phyloP scores from a whole-genome alignment of 2,797 vertebrate species.

The Mormyrops boulengeri region DNA sequence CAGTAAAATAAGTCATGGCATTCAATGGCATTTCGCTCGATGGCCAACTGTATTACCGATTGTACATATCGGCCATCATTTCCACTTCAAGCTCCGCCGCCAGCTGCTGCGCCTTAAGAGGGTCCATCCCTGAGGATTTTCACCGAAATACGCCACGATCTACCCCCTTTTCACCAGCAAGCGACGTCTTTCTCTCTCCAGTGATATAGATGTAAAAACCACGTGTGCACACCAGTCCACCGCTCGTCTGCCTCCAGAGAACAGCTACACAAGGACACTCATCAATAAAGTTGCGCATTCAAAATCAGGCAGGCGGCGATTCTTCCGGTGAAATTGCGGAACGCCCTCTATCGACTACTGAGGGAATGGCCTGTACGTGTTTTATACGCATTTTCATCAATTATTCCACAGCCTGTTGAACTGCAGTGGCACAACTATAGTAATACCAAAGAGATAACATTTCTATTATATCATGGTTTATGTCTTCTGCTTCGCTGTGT shows the following conservation, averaged over 20 bases:
- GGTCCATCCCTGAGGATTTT: constrained; percentile 67
- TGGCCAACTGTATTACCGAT: constrained; percentile 66
- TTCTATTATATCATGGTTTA: neutral
- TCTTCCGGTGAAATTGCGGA: neutral
- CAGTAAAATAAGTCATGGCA: neutral
- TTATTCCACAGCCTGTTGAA: neutral
- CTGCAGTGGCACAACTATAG: neutral
- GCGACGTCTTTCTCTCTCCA: constrained; percentile 42
- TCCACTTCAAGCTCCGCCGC: constrained; percentile 95
- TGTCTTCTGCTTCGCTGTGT: neutral
- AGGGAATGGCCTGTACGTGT: neutral
- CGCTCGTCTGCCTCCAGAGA: neutral
- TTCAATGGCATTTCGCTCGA: neutral
- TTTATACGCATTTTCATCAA: neutral
- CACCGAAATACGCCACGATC: neutral
- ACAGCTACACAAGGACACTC: constrained; percentile 24
- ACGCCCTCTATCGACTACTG: neutral
- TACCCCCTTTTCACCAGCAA: neutral
- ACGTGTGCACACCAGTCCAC: constrained; percentile 40
- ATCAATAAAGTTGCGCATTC: constrained; percentile 56
- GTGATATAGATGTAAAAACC: constrained; percentile 22
- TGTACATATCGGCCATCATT: constrained; percentile 99
- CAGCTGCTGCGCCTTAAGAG: constrained; percentile 86
- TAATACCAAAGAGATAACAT: neutral
- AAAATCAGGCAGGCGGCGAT: constrained; percentile 20